Conservation (phyloP, 2,888 invertebrate species). For the Drosophila seclusa region DNA sequence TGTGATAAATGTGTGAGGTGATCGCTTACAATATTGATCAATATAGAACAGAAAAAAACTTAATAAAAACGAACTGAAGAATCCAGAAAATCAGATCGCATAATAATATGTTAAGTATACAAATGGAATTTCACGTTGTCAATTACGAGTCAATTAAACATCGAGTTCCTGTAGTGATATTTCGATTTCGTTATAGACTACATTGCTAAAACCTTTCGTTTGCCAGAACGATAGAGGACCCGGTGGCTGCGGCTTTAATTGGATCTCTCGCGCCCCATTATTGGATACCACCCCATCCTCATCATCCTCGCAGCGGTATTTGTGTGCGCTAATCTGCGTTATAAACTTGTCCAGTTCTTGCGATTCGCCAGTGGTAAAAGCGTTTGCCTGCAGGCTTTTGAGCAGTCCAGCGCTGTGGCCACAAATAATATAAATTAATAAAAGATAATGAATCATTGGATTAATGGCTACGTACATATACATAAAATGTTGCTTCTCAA, state of each 20-base stretch:
- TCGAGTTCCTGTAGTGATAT: not conserved
- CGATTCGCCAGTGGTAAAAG: slow-evolving; percentile 9
- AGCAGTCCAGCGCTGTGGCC: slow-evolving; percentile 41
- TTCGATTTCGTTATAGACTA: not conserved
- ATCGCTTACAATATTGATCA: not conserved
- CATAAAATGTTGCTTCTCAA: slow-evolving; percentile 43
- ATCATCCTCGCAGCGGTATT: slow-evolving; percentile 55
- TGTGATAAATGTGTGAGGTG: too few relatives aligned
- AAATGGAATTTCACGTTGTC: not conserved
- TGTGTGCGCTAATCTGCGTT: slow-evolving; percentile 42
- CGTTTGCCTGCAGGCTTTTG: slow-evolving; percentile 18
- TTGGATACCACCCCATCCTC: not conserved
- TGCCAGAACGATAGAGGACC: slow-evolving; percentile 57
- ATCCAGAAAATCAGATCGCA: not conserved
- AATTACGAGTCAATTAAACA: not conserved
- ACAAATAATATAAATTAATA: not conserved
- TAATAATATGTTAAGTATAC: not conserved
- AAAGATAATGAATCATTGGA: not conserved
- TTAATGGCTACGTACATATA: slow-evolving; percentile 34
- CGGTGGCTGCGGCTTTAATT: slow-evolving; percentile 37
- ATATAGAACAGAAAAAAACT: not conserved
- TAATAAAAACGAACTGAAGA: not conserved
- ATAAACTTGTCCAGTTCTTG: slow-evolving; percentile 50
- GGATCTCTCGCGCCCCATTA: not conserved
- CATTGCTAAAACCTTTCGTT: not conserved